Conservation (phyloP, 1,140 invertebrate species). For the Ylistrum balloti region DNA sequence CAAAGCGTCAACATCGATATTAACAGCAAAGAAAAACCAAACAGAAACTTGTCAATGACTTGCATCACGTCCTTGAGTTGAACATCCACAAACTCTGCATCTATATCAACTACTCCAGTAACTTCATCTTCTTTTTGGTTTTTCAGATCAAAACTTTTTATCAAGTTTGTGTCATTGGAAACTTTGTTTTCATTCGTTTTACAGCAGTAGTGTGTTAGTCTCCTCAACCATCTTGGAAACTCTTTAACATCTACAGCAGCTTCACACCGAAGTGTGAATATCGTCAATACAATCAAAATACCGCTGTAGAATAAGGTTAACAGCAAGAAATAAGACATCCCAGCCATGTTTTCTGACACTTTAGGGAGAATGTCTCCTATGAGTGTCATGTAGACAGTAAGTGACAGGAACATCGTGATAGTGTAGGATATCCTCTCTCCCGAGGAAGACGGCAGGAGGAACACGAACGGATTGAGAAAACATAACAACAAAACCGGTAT, state of each 20-base stretch:
- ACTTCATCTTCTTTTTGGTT: neutral
- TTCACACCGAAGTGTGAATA: neutral
- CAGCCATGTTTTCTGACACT: slow-evolving; percentile 51
- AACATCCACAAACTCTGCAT: neutral
- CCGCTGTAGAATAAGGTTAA: neutral
- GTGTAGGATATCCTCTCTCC: too few species aligned
- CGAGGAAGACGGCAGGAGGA: too few species aligned
- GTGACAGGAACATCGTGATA: too few species aligned
- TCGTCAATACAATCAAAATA: neutral
- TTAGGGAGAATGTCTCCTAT: slow-evolving; percentile 73
- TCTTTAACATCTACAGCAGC: neutral
- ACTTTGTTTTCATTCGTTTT: neutral
- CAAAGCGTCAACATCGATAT: too few species aligned
- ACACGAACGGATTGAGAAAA: too few species aligned
- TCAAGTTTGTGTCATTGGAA: neutral
- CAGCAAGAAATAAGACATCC: too few species aligned
- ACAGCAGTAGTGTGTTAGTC: neutral
- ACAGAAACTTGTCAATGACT: too few species aligned
- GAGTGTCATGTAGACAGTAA: slow-evolving; percentile 53
- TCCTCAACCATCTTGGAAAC: neutral
- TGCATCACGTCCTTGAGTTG: neutral
- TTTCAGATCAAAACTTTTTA: neutral
- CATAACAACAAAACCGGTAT: slow-evolving; percentile 67
- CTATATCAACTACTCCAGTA: neutral
- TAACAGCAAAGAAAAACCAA: too few species aligned